These are phyloP conservation scores for Hydrozoanthus gracilis DNA, from an alignment of 92 coral and sea anemone species.

Conservation along the genomic window DNA sequence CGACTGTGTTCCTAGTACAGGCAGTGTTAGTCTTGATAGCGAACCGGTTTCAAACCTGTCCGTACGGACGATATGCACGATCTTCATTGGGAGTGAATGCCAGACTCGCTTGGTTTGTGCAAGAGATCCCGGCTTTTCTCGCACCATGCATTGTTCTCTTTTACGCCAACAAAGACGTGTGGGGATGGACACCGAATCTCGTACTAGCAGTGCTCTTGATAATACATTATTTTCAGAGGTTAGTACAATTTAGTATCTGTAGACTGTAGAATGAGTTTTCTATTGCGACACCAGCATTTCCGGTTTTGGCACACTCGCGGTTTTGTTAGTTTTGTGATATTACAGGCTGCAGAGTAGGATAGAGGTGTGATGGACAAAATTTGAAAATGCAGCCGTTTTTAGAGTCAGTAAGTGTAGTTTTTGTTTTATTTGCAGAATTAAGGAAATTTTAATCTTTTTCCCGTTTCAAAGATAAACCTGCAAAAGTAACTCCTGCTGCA, in stretches of 20 bases:
- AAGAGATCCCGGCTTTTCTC: constrained; percentile 83
- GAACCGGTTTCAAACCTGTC: constrained; percentile 57
- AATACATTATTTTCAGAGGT: constrained; percentile 92
- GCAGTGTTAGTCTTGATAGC: constrained; percentile 52
- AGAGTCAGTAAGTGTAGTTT: too few species aligned
- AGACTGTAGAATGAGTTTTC: too few species aligned
- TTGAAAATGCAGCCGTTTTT: too few species aligned
- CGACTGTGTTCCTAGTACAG: constrained; percentile 55
- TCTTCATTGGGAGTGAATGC: constrained; percentile 66
- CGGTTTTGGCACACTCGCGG: not conserved
- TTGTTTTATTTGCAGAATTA: too few species aligned
- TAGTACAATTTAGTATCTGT: not conserved
- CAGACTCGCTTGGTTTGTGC: constrained; percentile 85
- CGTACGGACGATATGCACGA: constrained; percentile 76
- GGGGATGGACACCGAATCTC: constrained; percentile 79
- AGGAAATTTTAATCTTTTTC: too few species aligned
- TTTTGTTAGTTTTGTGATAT: too few species aligned
- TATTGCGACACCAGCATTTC: not conserved
- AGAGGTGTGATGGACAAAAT: too few species aligned
- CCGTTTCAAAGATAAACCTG: too few species aligned
- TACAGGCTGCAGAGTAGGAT: too few species aligned
- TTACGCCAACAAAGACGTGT: constrained; percentile 51
- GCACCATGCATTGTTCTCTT: constrained; percentile 70
- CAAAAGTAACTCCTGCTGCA: too few species aligned
- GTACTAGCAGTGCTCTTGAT: constrained; percentile 65